Base-by-base conservation (phyloP, 2,888 invertebrate species). In the Agelastica alni region DNA sequence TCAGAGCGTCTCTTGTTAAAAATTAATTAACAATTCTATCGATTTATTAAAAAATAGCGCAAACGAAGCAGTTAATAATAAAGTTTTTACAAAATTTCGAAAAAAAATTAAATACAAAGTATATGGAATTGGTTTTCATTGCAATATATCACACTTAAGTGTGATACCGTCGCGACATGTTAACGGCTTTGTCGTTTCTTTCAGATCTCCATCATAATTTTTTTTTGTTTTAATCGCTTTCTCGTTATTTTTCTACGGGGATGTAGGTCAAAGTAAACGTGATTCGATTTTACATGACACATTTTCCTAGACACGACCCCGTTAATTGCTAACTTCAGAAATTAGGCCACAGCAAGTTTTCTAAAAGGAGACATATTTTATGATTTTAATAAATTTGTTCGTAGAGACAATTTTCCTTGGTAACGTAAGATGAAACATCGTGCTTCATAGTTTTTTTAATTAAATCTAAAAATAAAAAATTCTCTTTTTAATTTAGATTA, bases 191-290 rank as follows among this genome's bases (percentile, higher is more conserved):
- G 48, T 30, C 30, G 39, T 48, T 48, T 48, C 48, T 39, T 48
- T 48, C 39, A 31, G 9, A 30, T 41, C 36, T 41, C 12, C 32
- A 16, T 32, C 49, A 22, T 49, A 41, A 49, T 49, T 49, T 10
- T 22, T 20, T 32, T 32, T 26, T 32, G 34, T 49, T 41, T 48
- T 49, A 36, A 49, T 49, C 49, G 49, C 22, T 41, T 49, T 49
- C 49, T 31, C 41, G 49, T 14, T 22, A 49, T 49, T 49, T 49
- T 49, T 49, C 41, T 4, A 17, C 49, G n/a, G n/a, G n/a, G 32
- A 49, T 49, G 32, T 52, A 37, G 52, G 52, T 52, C 52, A 39
- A 39, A 30, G 45, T 17, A 26, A 45, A 52, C 52, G 52, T 52
- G 52, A 39, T 39, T 45, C 31, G 44, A 46, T 39, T 52, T 31